Evolutionary conservation across 2,797 vertebrate genomes (phyloP), one percentile per base, ranked within the genome.

Genomic region (Mareca penelope): DNA sequence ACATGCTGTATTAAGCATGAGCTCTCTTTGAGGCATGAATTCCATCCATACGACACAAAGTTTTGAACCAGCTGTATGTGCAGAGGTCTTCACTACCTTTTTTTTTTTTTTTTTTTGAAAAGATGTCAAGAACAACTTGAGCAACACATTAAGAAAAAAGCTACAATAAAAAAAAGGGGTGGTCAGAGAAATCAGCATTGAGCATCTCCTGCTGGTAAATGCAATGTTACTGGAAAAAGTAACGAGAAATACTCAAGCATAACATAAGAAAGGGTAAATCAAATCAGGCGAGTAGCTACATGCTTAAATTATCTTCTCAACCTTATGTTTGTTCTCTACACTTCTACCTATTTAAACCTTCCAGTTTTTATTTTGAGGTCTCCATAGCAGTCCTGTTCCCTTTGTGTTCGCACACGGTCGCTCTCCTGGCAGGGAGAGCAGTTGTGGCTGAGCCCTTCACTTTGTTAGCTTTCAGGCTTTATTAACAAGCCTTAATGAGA

Each of bases 391-490:
- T 61, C 57, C 28, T 0, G 4, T 26, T 89, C 60, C 72, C 75
- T 69, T 29, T 40, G 35, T 71, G 33, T 61, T 46, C 81, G 55
- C 57, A 76, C 40, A 42, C 59, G 40, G 42, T 61, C 37, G 6
- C n/a, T 56, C 9, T 12, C 35, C 23, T 40, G 73, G n/a, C 67
- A 81, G 15, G 8, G 29, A 22, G 89, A 88, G 76, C 37, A 63
- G 26, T 28, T 48, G 55, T 35, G n/a, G 44, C 3, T 0, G 44
- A 87, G n/a, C 8, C 71, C 50, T 65, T 83, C 15, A 50, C 22
- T 72, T 90, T 57, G 69, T 89, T 55, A 80, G 44, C 55, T 85
- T 75, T 78, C 53, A 85, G 70, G n/a, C 48, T 63, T 90, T n/a
- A 82, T 81, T 85, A 93, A 81, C 59, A 70, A 73, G 19, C 61